Evolutionary conservation across 2,888 invertebrate species (phyloP).

Genomic region (Scaptomyza parva): DNA sequence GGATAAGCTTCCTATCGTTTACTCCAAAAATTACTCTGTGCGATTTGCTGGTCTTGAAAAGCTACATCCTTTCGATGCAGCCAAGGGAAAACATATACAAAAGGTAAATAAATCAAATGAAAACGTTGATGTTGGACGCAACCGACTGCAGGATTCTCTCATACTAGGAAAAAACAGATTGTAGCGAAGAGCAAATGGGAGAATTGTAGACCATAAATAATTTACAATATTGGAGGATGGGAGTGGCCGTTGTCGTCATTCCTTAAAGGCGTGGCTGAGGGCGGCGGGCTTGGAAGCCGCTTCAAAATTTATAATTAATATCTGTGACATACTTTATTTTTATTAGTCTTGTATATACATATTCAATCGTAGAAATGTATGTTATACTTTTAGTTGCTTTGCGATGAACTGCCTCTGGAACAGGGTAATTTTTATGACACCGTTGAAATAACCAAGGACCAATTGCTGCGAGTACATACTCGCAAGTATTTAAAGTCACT

Average conservation of each 20-base stretch:
- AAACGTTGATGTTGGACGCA: background rate
- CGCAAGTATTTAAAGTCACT: slow-evolving; percentile 88
- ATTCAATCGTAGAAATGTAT: background rate
- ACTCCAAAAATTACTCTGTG: slow-evolving; percentile 92
- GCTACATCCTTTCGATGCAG: slow-evolving; percentile 94
- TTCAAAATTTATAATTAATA: too few relatives aligned
- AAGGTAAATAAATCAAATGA: slow-evolving; percentile 84
- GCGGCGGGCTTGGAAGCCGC: too few relatives aligned
- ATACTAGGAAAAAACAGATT: background rate
- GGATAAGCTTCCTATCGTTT: slow-evolving; percentile 90
- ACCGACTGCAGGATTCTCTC: too few relatives aligned
- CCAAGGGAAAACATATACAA: slow-evolving; percentile 93
- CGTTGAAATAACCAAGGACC: slow-evolving; percentile 88
- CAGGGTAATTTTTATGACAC: slow-evolving; percentile 89
- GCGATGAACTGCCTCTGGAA: slow-evolving; percentile 86
- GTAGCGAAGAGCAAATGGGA: background rate
- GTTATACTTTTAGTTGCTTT: slow-evolving; percentile 85
- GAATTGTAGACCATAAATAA: too few relatives aligned
- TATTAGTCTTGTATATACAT: too few relatives aligned
- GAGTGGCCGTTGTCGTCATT: too few relatives aligned
- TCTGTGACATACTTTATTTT: too few relatives aligned
- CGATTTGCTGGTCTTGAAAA: slow-evolving; percentile 92
- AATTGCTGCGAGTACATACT: slow-evolving; percentile 91
- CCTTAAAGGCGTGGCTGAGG: too few relatives aligned
- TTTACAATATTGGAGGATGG: too few relatives aligned